These are phyloP conservation scores for Anoplopoma fimbria DNA, from an alignment of 2,113 vertebrate genomes.

Conservation along the genomic window DNA sequence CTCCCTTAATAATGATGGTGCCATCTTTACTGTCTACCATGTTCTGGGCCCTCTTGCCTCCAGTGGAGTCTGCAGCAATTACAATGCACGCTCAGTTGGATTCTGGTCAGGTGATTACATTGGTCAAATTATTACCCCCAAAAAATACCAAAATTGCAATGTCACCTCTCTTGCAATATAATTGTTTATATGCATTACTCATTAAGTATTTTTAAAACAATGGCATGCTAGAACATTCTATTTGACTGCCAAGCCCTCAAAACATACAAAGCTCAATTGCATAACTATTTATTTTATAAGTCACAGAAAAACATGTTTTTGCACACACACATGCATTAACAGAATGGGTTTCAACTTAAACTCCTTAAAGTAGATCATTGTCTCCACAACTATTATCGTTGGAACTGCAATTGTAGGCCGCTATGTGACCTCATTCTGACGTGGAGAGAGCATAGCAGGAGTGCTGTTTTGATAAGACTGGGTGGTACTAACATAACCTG, in stretches of 20 bases:
- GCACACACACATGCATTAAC: not conserved
- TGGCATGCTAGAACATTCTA: not conserved
- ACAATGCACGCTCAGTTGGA: not conserved
- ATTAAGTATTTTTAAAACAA: not conserved
- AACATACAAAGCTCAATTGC: not conserved
- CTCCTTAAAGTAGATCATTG: not conserved
- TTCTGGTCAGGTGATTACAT: not conserved
- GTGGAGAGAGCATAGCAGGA: not conserved
- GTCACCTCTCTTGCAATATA: not conserved
- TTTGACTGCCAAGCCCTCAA: not conserved
- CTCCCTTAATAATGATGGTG: not conserved
- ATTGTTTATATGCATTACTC: not conserved
- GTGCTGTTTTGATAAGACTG: constrained; percentile 25
- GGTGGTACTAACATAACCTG: constrained; percentile 44
- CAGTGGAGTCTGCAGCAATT: not conserved
- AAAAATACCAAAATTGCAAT: not conserved
- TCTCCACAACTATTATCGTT: too few species aligned
- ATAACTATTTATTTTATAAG: not conserved
- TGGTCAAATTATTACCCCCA: not conserved
- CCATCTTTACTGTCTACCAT: not conserved
- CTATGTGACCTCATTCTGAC: not conserved
- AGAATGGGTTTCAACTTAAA: not conserved
- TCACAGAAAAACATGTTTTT: not conserved
- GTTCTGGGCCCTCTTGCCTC: not conserved
- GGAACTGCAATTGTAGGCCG: not conserved